phyloP scores from a whole-genome alignment of 1,140 invertebrate species.

The Drosophila pandora region DNA sequence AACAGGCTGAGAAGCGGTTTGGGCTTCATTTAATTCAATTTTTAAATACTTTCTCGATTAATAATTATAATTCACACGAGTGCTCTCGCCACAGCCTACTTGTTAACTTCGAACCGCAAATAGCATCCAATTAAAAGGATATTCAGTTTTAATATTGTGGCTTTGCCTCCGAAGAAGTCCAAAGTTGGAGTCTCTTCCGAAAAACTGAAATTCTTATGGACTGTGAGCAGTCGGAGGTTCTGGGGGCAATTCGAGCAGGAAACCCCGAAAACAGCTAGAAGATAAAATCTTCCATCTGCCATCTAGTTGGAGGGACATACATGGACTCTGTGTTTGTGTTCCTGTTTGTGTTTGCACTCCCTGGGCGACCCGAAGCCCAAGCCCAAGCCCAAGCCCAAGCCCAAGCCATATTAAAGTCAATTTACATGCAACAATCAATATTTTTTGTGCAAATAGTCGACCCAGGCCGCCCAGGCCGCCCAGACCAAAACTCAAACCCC shows the following conservation, averaged over 20 bases:
- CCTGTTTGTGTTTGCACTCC: slow-evolving; percentile 9
- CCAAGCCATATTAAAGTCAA: slow-evolving; percentile 62
- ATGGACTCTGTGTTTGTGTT: neutral
- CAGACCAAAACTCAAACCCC: slow-evolving; percentile 1
- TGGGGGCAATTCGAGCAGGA: too few species aligned
- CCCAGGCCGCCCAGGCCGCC: slow-evolving; percentile 32
- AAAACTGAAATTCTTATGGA: slow-evolving; percentile 31
- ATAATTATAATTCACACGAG: slow-evolving; percentile 19
- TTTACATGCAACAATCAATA: slow-evolving; percentile 69
- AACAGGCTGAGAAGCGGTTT: slow-evolving; percentile 32
- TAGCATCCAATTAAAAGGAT: neutral
- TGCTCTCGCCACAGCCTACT: neutral
- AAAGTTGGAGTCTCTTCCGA: too few species aligned
- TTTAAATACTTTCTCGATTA: slow-evolving; percentile 10
- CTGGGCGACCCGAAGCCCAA: neutral
- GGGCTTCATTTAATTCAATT: slow-evolving; percentile 28
- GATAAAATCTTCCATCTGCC: slow-evolving; percentile 41
- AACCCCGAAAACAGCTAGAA: slow-evolving; percentile 5
- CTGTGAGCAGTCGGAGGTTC: slow-evolving; percentile 30
- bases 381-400: too few species aligned
- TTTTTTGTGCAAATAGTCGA: slow-evolving; percentile 63
- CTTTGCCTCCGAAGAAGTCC: neutral
- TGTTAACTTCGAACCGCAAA: slow-evolving; percentile 10
- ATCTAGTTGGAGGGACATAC: slow-evolving; percentile 2
- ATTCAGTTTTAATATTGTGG: neutral